These are phyloP conservation scores for Muscicapa striata DNA, from an alignment of 2,797 vertebrate genomes.

Conservation along the genomic window DNA sequence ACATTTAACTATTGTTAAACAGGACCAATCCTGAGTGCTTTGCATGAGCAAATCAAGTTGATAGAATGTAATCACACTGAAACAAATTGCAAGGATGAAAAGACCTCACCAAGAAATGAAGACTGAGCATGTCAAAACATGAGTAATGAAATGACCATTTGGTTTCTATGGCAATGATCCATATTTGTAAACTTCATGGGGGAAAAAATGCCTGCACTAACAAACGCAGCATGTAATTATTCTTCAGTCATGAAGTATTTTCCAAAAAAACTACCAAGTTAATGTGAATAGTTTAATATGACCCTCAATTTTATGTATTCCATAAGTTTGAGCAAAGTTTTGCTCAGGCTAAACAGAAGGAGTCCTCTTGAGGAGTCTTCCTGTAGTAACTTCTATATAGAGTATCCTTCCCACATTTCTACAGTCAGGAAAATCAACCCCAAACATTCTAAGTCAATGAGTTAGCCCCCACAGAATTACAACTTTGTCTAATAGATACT, in stretches of 20 bases:
- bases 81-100: background rate
- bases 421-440: background rate
- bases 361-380: background rate
- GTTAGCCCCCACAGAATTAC: background rate
- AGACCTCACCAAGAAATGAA: background rate
- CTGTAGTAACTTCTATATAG: background rate
- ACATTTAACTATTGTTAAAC: background rate
- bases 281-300: background rate
- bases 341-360: background rate
- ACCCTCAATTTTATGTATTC: background rate
- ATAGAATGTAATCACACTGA: background rate
- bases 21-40: background rate
- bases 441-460: background rate
- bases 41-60: background rate
- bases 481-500: background rate
- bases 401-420: background rate
- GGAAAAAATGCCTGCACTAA: background rate
- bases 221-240: background rate
- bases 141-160: conserved; percentile 4
- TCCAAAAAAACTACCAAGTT: background rate
- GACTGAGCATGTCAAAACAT: background rate
- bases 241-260: background rate
- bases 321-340: background rate
- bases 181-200: background rate
- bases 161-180: conserved; percentile 33